These are phyloP conservation scores for Oryzias dopingdopingensis DNA, from an alignment of 2,797 vertebrate genomes.

Conservation along the genomic window DNA sequence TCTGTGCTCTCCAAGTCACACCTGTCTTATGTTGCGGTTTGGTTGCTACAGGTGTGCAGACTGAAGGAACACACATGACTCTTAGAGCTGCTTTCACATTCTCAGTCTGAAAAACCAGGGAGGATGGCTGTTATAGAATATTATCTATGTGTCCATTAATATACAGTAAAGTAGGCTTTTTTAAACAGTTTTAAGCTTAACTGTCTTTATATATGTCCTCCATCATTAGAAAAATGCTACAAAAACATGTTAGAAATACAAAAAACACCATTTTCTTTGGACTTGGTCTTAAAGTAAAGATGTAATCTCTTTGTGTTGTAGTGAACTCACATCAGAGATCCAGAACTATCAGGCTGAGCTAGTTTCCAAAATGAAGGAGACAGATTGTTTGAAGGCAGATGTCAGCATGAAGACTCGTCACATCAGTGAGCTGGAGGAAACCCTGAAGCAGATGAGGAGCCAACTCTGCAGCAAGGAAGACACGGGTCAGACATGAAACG, in stretches of 20 bases:
- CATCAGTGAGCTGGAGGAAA: constrained; percentile 78
- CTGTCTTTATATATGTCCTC: too few species aligned
- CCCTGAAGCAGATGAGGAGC: constrained; percentile 76
- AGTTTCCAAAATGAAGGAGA: constrained; percentile 78
- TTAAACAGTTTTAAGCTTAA: too few species aligned
- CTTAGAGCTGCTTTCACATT: too few species aligned
- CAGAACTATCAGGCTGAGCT: constrained; percentile 79
- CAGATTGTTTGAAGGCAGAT: constrained; percentile 79
- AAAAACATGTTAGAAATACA: too few species aligned
- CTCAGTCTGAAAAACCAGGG: too few species aligned
- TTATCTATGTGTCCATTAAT: too few species aligned
- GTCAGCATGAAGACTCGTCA: constrained; percentile 74
- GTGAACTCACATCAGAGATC: constrained; percentile 76
- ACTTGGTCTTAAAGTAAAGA: neutral
- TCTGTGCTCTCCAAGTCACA: neutral
- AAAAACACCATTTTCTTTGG: neutral
- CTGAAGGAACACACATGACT: too few species aligned
- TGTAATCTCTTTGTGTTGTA: constrained; percentile 16
- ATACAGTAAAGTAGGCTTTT: too few species aligned
- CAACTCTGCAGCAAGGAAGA: constrained; percentile 81
- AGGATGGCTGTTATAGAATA: too few species aligned
- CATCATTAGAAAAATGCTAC: too few species aligned
- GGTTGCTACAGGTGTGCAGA: too few species aligned
- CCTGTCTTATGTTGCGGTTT: too few species aligned
- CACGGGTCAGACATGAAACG: constrained; percentile 65